Evolutionary conservation across 2,113 vertebrate genomes (phyloP).

Genomic region (Danionella cerebrum): DNA sequence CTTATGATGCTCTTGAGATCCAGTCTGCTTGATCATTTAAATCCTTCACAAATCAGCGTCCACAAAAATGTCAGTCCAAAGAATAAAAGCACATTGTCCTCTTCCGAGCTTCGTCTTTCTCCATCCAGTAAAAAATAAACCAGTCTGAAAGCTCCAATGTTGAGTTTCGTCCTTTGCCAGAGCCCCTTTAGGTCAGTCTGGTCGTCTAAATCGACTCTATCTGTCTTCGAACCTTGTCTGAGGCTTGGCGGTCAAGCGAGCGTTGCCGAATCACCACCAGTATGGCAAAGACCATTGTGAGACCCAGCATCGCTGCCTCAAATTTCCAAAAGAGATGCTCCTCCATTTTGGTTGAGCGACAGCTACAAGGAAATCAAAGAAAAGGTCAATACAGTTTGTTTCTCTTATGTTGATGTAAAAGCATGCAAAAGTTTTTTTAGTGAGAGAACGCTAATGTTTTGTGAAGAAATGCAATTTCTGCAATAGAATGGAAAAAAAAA

Average conservation of each 20-base stretch:
- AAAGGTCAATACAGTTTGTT: neutral
- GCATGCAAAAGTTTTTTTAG: no score
- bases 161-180: neutral
- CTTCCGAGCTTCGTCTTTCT: neutral
- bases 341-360: conserved; percentile 67
- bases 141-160: neutral
- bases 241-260: conserved; percentile 68
- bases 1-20: neutral
- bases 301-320: conserved; percentile 57
- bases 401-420: neutral
- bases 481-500: no score
- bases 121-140: conserved; percentile 1
- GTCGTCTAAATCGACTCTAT: conserved; percentile 71
- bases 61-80: neutral
- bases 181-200: neutral
- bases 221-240: conserved; percentile 78
- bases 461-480: no score
- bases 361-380: conserved; percentile 49
- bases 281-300: conserved; percentile 61
- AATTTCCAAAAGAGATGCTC: conserved; percentile 73
- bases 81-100: neutral
- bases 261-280: conserved; percentile 70
- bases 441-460: no score
- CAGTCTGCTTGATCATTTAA: neutral
- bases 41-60: neutral